phyloP scores from a whole-genome alignment of 2,888 invertebrate species.

The Rhagium mordax region DNA sequence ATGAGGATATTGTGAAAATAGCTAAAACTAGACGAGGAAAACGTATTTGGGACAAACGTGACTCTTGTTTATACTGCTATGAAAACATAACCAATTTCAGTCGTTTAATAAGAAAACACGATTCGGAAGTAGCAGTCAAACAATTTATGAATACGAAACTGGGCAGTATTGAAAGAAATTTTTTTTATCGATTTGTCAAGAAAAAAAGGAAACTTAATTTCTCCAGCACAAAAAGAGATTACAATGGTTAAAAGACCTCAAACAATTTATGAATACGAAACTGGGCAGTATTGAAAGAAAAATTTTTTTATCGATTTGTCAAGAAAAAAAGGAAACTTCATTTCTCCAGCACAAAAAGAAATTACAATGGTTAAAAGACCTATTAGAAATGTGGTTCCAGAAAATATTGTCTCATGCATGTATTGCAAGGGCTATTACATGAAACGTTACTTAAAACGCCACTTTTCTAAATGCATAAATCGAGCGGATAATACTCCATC shows the following conservation, averaged over 20 bases:
- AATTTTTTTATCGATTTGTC: background rate
- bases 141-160: background rate
- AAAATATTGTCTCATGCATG: too few relatives aligned
- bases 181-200: too few relatives aligned
- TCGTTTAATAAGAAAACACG: background rate
- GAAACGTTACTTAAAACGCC: too few relatives aligned
- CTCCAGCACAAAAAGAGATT: too few relatives aligned
- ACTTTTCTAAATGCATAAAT: too few relatives aligned
- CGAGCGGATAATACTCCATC: too few relatives aligned
- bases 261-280: too few relatives aligned
- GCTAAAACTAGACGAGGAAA: background rate
- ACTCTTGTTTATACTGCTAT: background rate
- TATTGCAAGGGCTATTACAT: too few relatives aligned
- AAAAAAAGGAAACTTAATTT: too few relatives aligned
- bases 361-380: background rate
- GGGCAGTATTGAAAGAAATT: background rate
- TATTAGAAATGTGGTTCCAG: background rate
- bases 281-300: too few relatives aligned
- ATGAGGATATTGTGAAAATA: too few relatives aligned
- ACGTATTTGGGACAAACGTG: background rate
- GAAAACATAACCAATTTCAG: background rate
- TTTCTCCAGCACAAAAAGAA: background rate
- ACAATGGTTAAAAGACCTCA: too few relatives aligned
- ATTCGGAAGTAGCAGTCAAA: background rate
- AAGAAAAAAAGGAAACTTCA: background rate